phyloP scores from a whole-genome alignment of 2,797 vertebrate species.

The Picus viridis region DNA sequence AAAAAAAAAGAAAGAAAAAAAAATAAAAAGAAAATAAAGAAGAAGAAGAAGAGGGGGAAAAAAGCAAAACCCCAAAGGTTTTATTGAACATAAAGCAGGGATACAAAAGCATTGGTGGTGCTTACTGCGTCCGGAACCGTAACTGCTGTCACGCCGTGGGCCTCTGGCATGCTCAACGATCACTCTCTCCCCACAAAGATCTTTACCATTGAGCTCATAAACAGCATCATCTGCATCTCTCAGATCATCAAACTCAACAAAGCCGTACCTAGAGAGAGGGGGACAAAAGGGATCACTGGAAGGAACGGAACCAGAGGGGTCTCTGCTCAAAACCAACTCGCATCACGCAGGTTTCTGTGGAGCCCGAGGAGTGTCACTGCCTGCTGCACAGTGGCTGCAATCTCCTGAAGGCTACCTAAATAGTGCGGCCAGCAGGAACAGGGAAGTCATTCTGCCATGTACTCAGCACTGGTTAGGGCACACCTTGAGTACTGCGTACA shows the following conservation, averaged over 20 bases:
- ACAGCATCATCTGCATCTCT: slow-evolving; percentile 96
- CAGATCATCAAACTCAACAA: slow-evolving; percentile 96
- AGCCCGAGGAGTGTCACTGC: accelerated
- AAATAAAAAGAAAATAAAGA: no score
- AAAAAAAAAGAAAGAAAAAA: background rate
- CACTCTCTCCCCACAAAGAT: slow-evolving; percentile 95
- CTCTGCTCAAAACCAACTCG: accelerated
- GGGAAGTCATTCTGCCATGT: no score
- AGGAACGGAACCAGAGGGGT: accelerated
- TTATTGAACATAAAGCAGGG: slow-evolving; percentile 52
- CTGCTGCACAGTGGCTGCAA: accelerated
- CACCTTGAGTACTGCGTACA: no score
- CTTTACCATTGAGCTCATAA: slow-evolving; percentile 96
- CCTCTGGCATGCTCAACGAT: slow-evolving; percentile 97
- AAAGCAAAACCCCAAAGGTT: background rate
- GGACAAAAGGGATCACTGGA: background rate
- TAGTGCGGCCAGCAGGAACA: no score
- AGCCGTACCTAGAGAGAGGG: slow-evolving; percentile 86
- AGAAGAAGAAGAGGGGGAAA: no score
- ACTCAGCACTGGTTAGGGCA: no score
- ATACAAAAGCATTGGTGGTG: slow-evolving; percentile 75
- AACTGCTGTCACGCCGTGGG: slow-evolving; percentile 91
- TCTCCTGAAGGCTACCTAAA: background rate
- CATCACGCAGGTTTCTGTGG: background rate
- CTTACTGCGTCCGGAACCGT: slow-evolving; percentile 92